These are phyloP conservation scores for Heterodera carotae DNA, from an alignment of 1,140 invertebrate species.

Conservation along the genomic window DNA sequence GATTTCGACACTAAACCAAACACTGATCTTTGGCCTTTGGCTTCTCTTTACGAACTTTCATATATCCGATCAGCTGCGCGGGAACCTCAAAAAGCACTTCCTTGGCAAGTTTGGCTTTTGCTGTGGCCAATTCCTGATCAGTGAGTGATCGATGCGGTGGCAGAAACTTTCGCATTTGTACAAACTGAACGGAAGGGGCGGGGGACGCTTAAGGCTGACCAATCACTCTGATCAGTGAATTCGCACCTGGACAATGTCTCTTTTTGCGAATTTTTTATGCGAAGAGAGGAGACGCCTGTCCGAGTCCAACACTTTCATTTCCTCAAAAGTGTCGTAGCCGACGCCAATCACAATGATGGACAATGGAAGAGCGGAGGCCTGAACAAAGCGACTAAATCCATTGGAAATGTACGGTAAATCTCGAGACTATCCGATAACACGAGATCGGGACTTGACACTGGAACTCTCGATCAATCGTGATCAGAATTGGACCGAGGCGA, in stretches of 20 bases:
- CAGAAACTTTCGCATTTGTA: conserved; percentile 57
- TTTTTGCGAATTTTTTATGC: conserved; percentile 51
- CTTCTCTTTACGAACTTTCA: conserved; percentile 38
- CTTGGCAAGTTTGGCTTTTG: conserved; percentile 54
- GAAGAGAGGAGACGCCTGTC: conserved; percentile 48
- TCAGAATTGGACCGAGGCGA: too few relatives aligned
- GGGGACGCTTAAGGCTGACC: too few relatives aligned
- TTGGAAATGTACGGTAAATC: too few relatives aligned
- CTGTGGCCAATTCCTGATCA: conserved; percentile 47
- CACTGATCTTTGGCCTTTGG: background rate
- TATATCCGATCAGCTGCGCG: conserved; percentile 53
- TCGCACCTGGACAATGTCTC: conserved; percentile 49
- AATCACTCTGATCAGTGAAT: background rate
- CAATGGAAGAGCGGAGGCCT: conserved; percentile 51
- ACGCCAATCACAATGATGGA: conserved; percentile 60
- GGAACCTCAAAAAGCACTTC: conserved; percentile 58
- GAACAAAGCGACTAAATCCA: too few relatives aligned
- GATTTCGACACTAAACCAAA: too few relatives aligned
- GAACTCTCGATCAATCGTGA: too few relatives aligned
- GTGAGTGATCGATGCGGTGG: conserved; percentile 53
- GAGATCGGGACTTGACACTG: too few relatives aligned
- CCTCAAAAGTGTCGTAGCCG: conserved; percentile 59
- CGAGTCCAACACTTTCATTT: conserved; percentile 56
- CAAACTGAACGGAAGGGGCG: conserved; percentile 53
- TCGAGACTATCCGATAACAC: too few relatives aligned